Evolutionary conservation across 2,888 invertebrate species (phyloP).

Genomic region (Didymodactylos carnosus): DNA sequence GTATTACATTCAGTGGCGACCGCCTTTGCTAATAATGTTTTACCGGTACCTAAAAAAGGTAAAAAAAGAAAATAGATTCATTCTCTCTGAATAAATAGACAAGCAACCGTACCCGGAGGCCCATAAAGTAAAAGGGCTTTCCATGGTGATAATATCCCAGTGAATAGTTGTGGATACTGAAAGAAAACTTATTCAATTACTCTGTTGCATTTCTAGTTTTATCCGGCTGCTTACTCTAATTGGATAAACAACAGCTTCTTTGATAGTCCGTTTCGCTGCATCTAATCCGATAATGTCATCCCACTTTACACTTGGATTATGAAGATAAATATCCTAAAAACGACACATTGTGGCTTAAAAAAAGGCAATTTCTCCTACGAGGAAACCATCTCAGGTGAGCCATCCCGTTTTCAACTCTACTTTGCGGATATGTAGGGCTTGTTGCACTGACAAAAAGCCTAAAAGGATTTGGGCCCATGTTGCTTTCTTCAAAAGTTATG

Average conservation of each 20-base stretch:
- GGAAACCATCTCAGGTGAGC: neutral
- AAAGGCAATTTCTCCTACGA: neutral
- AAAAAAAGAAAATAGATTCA: conserved; percentile 28
- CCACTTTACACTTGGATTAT: conserved; percentile 53
- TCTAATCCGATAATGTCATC: conserved; percentile 57
- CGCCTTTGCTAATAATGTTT: conserved; percentile 70
- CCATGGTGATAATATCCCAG: conserved; percentile 51
- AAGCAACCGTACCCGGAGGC: conserved; percentile 45
- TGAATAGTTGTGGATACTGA: conserved; percentile 37
- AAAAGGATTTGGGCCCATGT: too few species aligned
- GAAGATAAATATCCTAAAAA: conserved; percentile 44
- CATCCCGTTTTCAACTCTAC: too few species aligned
- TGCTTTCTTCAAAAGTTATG: too few species aligned
- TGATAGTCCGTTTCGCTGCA: conserved; percentile 52
- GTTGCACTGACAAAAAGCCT: too few species aligned
- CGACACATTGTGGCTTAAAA: conserved; percentile 10
- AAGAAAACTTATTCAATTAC: neutral
- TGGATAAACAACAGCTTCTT: conserved; percentile 64
- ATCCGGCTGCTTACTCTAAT: conserved; percentile 27
- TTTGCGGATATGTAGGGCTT: neutral
- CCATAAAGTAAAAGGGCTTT: conserved; percentile 56
- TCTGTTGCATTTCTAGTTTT: neutral
- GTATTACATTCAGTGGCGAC: conserved; percentile 56
- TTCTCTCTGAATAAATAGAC: neutral
- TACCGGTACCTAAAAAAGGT: too few species aligned